Base-by-base conservation (phyloP, 1,140 invertebrate genomes). In the Steinernema feltiae region DNA sequence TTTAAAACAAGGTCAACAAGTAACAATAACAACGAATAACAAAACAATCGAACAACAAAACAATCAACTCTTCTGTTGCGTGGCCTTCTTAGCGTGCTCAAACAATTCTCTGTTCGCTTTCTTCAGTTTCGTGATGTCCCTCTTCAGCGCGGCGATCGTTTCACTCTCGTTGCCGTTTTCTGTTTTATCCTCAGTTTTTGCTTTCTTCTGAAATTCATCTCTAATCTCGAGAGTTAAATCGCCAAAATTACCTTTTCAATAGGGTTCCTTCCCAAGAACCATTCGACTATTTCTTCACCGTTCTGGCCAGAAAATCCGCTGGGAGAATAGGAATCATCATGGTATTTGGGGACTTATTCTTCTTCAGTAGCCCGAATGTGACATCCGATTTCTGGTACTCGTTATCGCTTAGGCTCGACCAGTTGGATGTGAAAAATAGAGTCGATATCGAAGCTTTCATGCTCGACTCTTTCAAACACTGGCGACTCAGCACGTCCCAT, bases 401-500 rank as follows among this genome's bases (percentile, higher is more conserved):
- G 18, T 27, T 71, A 17, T 72, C 71, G 27, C 17, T 41, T 12
- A 77, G 27, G 0, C 71, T 41, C 15, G 41, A 15, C 76, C 76
- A 77, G 32, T 70, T 72, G n/a, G 76, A 72, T 15, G 73, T 73
- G 35, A 77, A 77, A 3, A 24, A 48, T 7, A 77, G 53, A 1
- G 76, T 77, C n/a, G 35, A 41, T 21, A 77, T 77, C 7, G 70
- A 21, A 24, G 70, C 70, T 71, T 41, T 1, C 24, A 35, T 0
- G 1, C 30, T 75, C 3, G 71, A 30, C 30, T 70, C 78, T 32
- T 76, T 77, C 2, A 79, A 32, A 24, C 76, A 77, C 30, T 79
- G 78, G 31, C 71, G 70, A 73, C 75, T 79, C 2, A 32, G 30
- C n/a, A 79, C 73, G 12, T 79, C 75, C 78, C 78, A 79, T 27